These are phyloP conservation scores for Agrochola lota DNA, from an alignment of 2,888 invertebrate genomes.

Conservation along the genomic window DNA sequence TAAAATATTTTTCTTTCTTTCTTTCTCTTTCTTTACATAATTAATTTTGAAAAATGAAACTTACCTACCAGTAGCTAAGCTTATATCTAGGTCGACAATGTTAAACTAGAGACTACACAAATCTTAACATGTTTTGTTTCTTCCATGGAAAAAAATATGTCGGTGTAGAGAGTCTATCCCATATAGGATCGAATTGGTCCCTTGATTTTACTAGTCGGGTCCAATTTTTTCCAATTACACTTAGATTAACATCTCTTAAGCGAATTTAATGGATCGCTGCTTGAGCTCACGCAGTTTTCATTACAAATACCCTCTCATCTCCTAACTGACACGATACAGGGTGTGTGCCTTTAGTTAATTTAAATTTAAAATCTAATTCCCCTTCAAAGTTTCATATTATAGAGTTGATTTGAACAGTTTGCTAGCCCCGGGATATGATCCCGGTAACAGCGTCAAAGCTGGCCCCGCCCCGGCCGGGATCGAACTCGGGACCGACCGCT, in stretches of 20 bases:
- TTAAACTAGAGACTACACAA: no score
- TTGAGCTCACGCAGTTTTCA: conserved; percentile 35
- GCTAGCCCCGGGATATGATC: conserved; percentile 74
- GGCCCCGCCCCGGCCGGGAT: conserved; percentile 66
- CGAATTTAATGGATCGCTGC: conserved; percentile 29
- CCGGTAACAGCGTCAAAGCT: conserved; percentile 76
- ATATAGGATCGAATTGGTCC: neutral
- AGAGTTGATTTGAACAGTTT: conserved; percentile 70
- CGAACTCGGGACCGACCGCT: conserved; percentile 67
- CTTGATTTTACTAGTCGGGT: neutral
- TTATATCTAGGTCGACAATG: no score
- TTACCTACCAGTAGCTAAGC: no score
- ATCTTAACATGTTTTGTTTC: no score
- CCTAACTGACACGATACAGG: conserved; percentile 27
- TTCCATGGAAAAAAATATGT: neutral
- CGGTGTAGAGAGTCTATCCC: neutral
- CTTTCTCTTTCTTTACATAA: no score
- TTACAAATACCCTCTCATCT: conserved; percentile 36
- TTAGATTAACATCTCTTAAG: conserved; percentile 44
- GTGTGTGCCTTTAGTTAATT: conserved; percentile 61
- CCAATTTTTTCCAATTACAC: neutral
- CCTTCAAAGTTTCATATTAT: conserved; percentile 61
- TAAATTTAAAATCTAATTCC: conserved; percentile 67
- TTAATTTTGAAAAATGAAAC: no score
- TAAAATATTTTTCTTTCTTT: no score